phyloP scores from a whole-genome alignment of 2,888 invertebrate genomes.

The Mythimna loreyi region DNA sequence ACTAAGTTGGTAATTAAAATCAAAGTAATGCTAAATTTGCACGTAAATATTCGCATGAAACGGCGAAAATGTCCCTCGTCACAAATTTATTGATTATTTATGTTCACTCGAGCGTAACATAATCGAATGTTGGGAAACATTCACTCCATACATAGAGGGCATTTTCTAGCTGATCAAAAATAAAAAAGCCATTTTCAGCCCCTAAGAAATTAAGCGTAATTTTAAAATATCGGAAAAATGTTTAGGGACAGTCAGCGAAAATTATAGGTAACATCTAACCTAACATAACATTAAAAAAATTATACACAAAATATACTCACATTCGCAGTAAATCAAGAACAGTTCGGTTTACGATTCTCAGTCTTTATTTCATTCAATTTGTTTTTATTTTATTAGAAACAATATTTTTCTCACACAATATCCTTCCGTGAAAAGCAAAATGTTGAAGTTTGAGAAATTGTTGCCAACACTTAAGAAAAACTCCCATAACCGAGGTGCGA shows the following conservation, averaged over 20 bases:
- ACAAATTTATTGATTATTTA: conserved; percentile 74
- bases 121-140: conserved; percentile 58
- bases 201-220: conserved; percentile 83
- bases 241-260: conserved; percentile 85
- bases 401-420: conserved; percentile 59
- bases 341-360: conserved; percentile 53
- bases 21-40: conserved; percentile 43
- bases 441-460: conserved; percentile 62
- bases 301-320: conserved; percentile 78
- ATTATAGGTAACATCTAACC: conserved; percentile 87
- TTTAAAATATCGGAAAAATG: conserved; percentile 77
- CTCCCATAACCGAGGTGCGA: not conserved
- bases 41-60: conserved; percentile 61
- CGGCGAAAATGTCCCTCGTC: conserved; percentile 60
- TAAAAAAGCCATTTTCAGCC: conserved; percentile 87
- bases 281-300: conserved; percentile 76
- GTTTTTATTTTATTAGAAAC: conserved; percentile 41
- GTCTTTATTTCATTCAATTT: conserved; percentile 57
- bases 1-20: conserved; percentile 27
- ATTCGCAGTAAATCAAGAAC: conserved; percentile 67
- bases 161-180: conserved; percentile 72
- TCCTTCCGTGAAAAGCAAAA: conserved; percentile 59
- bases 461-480: conserved; percentile 47
- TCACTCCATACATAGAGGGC: conserved; percentile 60
- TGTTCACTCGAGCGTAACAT: conserved; percentile 69